These are phyloP conservation scores for Melopsittacus undulatus DNA, from an alignment of 2,797 vertebrate species.

Conservation along the genomic window DNA sequence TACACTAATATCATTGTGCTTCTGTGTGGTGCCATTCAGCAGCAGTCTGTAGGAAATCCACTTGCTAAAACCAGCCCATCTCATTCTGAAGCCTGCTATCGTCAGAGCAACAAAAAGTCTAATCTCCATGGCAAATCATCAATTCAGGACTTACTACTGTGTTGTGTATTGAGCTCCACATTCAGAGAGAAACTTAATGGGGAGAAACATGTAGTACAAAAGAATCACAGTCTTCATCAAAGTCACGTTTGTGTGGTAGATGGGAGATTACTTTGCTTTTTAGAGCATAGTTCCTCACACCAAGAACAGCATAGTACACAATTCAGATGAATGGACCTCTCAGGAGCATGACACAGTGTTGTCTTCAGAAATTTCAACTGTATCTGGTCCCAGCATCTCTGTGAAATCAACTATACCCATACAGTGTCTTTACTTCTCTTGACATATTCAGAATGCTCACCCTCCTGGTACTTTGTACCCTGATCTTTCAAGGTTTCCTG, in stretches of 20 bases:
- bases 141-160: conserved; percentile 11
- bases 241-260: conserved; percentile 3
- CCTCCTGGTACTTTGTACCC: neutral
- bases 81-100: neutral
- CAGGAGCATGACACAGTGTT: neutral
- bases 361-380: neutral
- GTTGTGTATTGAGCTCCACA: neutral
- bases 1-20: neutral
- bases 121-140: conserved; percentile 50
- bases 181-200: conserved; percentile 18
- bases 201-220: neutral
- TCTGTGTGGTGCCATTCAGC: neutral
- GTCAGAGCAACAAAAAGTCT: neutral
- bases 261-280: neutral
- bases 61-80: conserved; percentile 1
- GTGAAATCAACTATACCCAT: neutral
- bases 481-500: neutral
- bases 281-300: neutral
- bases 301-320: neutral
- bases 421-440: neutral
- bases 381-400: neutral
- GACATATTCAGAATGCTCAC: neutral
- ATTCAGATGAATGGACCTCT: neutral
- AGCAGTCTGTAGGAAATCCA: conserved; percentile 4
- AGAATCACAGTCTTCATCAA: neutral